Evolutionary conservation across 2,797 vertebrate species (phyloP), one percentile per base, ranked within the genome.

Genomic region (Artibeus jamaicensis): DNA sequence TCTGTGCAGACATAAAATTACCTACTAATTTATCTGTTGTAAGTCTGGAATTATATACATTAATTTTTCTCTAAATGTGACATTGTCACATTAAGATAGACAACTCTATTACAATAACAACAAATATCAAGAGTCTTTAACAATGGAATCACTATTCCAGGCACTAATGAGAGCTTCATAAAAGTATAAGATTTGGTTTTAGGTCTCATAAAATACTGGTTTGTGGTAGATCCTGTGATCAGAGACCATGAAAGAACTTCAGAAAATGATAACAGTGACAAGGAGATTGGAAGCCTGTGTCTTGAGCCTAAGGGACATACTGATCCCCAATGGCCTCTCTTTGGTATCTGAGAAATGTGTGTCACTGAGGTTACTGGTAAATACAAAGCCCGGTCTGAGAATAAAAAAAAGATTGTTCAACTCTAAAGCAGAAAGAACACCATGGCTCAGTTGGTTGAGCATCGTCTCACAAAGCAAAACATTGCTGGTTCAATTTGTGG

Each of bases 41-140:
- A 74, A 22, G 37, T 76, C 22, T 93, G 57, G 5, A 50, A 82
- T 77, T 86, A 44, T 91, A 16, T 68, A 53, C 37, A 32, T 82
- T 85, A 85, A 44, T 82, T 93, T 93, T 91, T 19, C n/a, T 86
- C 42, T 76, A 37, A 71, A 62, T 77, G 19, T 26, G 85, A 93
- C 34, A 22, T 32, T 15, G 4, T 37, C 70, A 6, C 68, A 59
- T 32, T 53, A 26, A 86, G 21, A 76, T 50, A 82, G 29, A 5
- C 16, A 50, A 76, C 29, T 83, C 48, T 34, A 42, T 37, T 50
- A 42, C n/a, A 83, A 87, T 76, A 59, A 85, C 9, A 89, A 42
- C 21, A 86, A 70, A 59, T 44, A 68, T 16, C 39, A 74, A 12
- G 0, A 59, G 18, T 29, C 81, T 93, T 67, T 68, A 59, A 91